Evolutionary conservation across 2,797 vertebrate species (phyloP).

Genomic region (Brachyalestes nurse): DNA sequence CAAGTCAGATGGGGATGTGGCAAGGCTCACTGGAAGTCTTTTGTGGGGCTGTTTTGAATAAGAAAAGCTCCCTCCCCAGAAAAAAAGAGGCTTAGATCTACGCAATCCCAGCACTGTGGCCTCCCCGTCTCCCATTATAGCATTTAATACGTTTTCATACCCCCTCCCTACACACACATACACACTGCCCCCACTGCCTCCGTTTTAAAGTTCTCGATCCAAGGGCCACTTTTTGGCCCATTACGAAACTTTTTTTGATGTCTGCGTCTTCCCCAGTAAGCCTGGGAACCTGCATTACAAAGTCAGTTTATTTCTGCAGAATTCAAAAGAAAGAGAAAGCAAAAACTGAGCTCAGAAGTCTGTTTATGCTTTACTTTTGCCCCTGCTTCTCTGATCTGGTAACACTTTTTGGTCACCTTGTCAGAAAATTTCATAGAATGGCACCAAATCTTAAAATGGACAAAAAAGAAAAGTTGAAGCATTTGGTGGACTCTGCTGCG

Average conservation of each 20-base stretch:
- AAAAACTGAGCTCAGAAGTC: not conserved
- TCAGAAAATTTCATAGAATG: not conserved
- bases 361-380: not conserved
- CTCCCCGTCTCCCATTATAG: constrained; percentile 94
- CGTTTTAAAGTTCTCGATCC: constrained; percentile 83
- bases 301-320: constrained; percentile 8
- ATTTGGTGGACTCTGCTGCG: constrained; percentile 40
- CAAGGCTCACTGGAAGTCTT: constrained; percentile 99
- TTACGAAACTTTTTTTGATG: constrained; percentile 54
- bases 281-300: constrained; percentile 6
- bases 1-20: constrained; percentile 99
- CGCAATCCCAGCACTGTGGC: constrained; percentile 96
- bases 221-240: constrained; percentile 71
- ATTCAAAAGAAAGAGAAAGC: constrained; percentile 3
- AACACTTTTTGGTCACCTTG: not conserved
- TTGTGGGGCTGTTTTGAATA: constrained; percentile 99
- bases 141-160: constrained; percentile 92
- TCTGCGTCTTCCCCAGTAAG: constrained; percentile 24
- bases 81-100: constrained; percentile 97
- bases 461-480: constrained; percentile 34
- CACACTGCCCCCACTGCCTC: constrained; percentile 64
- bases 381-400: not conserved
- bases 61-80: constrained; percentile 96
- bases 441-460: constrained; percentile 10
- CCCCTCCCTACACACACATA: constrained; percentile 68